Evolutionary conservation across 2,113 vertebrate species (phyloP).

Genomic region (Okapia johnstoni): DNA sequence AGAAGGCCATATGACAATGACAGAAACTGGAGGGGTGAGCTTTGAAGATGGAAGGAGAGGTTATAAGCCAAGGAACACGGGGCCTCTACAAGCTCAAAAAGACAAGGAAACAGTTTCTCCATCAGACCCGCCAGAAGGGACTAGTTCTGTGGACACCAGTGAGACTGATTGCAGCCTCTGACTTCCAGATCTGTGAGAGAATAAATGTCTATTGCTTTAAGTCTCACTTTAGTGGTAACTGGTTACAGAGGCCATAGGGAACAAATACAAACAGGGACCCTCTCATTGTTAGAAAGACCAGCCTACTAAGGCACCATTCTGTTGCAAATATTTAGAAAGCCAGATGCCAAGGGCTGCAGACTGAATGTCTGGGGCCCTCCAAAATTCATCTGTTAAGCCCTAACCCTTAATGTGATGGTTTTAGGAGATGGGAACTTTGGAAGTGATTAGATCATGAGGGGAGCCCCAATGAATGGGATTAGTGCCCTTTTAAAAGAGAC

Average conservation of each 20-base stretch:
- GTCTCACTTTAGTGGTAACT: neutral
- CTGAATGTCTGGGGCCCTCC: neutral
- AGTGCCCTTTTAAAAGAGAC: neutral
- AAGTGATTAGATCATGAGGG: neutral
- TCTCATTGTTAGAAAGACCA: neutral
- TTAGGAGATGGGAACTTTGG: neutral
- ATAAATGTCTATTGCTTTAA: neutral
- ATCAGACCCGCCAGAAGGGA: accelerated
- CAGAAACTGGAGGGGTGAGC: no score
- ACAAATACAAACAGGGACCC: neutral
- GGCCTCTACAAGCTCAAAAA: neutral
- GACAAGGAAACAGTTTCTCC: neutral
- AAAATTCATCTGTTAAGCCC: neutral
- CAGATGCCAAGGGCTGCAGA: neutral
- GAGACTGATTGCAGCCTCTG: neutral
- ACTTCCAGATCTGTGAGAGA: neutral
- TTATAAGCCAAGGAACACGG: neutral
- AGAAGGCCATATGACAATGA: accelerated
- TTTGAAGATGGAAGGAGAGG: neutral
- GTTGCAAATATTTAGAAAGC: neutral
- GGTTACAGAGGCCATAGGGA: neutral
- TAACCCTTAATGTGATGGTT: no score
- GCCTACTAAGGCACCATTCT: neutral
- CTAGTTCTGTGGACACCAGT: neutral
- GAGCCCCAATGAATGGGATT: neutral